Evolutionary conservation across 2,888 invertebrate genomes (phyloP).

Genomic region (Heliconius aoede): DNA sequence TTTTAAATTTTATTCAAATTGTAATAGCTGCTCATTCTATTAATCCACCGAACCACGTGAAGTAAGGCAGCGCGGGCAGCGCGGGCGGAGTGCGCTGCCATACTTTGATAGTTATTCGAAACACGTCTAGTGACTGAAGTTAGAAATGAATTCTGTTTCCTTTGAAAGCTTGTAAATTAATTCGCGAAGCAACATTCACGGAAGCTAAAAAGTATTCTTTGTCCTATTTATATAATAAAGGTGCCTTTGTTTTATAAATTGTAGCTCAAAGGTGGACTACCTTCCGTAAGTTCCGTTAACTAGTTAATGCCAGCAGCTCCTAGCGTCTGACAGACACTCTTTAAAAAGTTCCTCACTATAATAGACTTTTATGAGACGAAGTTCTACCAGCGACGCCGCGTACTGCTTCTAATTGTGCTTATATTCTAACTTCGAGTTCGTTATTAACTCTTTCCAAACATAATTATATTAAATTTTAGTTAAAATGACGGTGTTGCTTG

Average conservation of each 20-base stretch:
- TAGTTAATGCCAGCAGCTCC: constrained; percentile 36
- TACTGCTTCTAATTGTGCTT: constrained; percentile 8
- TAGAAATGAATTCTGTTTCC: constrained; percentile 22
- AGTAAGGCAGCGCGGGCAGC: not conserved
- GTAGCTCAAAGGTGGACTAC: constrained; percentile 33
- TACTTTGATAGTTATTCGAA: constrained; percentile 24
- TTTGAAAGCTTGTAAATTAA: constrained; percentile 26
- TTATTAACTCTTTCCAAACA: constrained; percentile 22
- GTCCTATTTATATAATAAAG: constrained; percentile 16
- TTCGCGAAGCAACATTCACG: constrained; percentile 12
- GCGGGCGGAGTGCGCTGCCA: not conserved
- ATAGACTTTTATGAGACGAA: constrained; percentile 34
- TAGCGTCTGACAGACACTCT: constrained; percentile 39
- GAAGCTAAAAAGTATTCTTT: constrained; percentile 10
- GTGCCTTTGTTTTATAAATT: constrained; percentile 25
- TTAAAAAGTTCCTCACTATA: constrained; percentile 35
- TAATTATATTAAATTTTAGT: constrained; percentile 21
- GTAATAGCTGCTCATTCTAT: not conserved
- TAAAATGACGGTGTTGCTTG: not conserved
- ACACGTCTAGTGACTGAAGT: constrained; percentile 21
- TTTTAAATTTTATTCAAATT: too few relatives aligned
- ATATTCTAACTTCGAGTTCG: constrained; percentile 17
- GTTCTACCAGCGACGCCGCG: constrained; percentile 16
- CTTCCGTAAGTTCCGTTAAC: constrained; percentile 33
- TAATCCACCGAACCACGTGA: not conserved